Conservation (phyloP, 2,113 vertebrate genomes). For the Carlito syrichta region DNA sequence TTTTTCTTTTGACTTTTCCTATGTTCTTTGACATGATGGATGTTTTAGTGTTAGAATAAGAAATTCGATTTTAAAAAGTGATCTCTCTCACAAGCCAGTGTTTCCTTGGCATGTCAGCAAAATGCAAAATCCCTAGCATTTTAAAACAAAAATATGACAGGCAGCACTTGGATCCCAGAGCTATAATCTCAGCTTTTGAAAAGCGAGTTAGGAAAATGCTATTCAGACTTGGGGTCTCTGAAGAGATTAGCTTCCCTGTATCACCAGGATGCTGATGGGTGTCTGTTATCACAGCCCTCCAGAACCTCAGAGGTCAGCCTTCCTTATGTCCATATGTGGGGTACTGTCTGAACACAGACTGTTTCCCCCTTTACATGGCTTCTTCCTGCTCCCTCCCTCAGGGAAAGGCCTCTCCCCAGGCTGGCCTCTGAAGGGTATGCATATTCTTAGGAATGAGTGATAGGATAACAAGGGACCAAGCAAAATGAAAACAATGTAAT, state of each 20-base stretch:
- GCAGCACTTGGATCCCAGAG: not conserved
- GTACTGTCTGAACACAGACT: too few species aligned
- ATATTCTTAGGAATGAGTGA: too few species aligned
- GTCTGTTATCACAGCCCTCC: not conserved
- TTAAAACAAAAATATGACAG: not conserved
- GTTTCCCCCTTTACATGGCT: too few species aligned
- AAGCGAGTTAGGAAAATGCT: not conserved
- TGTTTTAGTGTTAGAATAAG: not conserved
- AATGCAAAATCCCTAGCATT: not conserved
- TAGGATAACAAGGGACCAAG: too few species aligned
- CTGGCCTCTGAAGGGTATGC: too few species aligned
- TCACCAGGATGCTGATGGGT: rapidly evolving
- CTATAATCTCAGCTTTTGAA: not conserved
- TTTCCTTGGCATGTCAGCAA: not conserved
- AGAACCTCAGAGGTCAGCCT: rapidly evolving
- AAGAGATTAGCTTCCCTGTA: not conserved
- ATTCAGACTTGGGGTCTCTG: not conserved
- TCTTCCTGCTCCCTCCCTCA: too few species aligned
- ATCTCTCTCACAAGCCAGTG: not conserved
- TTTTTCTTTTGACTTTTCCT: not conserved
- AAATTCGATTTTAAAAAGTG: not conserved
- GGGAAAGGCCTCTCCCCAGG: too few species aligned
- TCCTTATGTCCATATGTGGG: rapidly evolving
- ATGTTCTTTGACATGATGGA: not conserved
- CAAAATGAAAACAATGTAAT: too few species aligned